phyloP scores from a whole-genome alignment of 2,797 vertebrate genomes.

The Hephaestus fuliginosus region DNA sequence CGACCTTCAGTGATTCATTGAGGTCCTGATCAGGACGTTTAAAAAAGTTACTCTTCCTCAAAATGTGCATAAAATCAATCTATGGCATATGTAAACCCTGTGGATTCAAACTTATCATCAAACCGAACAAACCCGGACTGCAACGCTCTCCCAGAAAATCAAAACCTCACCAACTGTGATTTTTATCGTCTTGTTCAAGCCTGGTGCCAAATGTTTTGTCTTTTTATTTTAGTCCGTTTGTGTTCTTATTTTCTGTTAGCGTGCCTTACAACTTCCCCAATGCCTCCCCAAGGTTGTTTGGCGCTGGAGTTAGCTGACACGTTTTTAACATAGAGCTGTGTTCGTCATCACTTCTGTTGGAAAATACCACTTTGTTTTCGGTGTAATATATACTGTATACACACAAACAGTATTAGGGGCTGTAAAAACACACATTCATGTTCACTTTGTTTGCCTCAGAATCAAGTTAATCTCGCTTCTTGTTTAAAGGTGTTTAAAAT shows the following conservation, averaged over 20 bases:
- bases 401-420: not conserved
- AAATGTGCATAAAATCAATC: not conserved
- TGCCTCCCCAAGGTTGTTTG: not conserved
- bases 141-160: not conserved
- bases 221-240: not conserved
- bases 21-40: not conserved
- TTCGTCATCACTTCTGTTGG: not conserved
- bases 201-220: not conserved
- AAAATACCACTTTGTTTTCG: not conserved
- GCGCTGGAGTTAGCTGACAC: not conserved
- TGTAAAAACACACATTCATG: not conserved
- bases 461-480: too few relatives aligned
- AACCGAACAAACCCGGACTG: not conserved
- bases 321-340: not conserved
- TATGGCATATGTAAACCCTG: not conserved
- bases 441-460: too few relatives aligned
- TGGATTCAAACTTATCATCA: not conserved
- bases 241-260: not conserved
- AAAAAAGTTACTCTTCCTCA: not conserved
- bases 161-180: not conserved
- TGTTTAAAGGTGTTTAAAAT: too few relatives aligned
- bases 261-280: slow-evolving; percentile 2
- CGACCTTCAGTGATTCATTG: not conserved
- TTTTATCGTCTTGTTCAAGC: not conserved
- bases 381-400: not conserved